Evolutionary conservation across 2,888 invertebrate genomes (phyloP).

Genomic region (Eutolmus rufibarbis): DNA sequence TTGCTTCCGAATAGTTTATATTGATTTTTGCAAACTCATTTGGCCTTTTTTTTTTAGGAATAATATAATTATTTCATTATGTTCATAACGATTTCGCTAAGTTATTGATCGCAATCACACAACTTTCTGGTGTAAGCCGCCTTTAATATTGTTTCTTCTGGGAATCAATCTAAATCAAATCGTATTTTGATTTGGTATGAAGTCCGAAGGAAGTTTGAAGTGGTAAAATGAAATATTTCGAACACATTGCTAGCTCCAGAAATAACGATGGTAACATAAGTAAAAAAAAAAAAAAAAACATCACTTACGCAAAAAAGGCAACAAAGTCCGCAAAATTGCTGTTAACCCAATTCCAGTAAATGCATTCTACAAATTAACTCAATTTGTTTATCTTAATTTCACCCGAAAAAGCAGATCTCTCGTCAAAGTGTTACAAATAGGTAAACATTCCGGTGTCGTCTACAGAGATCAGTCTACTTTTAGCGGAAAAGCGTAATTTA

Average conservation of each 20-base stretch:
- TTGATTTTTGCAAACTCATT: too few relatives aligned
- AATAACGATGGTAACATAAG: background rate
- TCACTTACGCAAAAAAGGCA: background rate
- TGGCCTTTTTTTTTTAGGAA: too few relatives aligned
- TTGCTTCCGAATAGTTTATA: too few relatives aligned
- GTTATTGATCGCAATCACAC: too few relatives aligned
- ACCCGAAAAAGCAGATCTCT: background rate
- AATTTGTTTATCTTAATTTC: constrained; percentile 6
- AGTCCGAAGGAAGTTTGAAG: background rate
- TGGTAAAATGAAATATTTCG: background rate
- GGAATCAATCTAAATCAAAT: too few relatives aligned
- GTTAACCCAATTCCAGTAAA: background rate
- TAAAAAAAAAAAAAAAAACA: background rate
- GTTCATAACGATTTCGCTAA: too few relatives aligned
- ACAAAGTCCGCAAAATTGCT: background rate
- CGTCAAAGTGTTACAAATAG: background rate
- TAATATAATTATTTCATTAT: too few relatives aligned
- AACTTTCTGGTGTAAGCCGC: too few relatives aligned
- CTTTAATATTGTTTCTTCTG: too few relatives aligned
- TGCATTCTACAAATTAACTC: background rate
- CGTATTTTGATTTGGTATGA: background rate
- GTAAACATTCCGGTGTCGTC: background rate
- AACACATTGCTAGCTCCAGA: background rate
- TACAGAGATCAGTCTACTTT: constrained; percentile 2
- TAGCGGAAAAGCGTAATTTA: constrained; percentile 10